Conservation (phyloP, 2,113 vertebrate genomes). For the Heptranchias perlo region DNA sequence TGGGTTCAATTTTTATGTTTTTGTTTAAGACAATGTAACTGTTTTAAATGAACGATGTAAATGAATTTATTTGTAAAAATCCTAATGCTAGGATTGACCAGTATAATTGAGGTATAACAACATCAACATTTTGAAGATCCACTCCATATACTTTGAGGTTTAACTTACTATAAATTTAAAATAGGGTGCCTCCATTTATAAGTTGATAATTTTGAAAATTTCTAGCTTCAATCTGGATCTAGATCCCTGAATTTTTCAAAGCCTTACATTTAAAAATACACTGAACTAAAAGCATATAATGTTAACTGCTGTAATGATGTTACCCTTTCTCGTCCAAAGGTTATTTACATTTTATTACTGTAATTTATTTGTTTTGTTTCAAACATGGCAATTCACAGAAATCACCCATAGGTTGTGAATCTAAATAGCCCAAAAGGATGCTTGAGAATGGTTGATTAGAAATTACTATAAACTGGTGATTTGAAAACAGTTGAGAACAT, state of each 20-base stretch:
- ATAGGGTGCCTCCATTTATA: too few species aligned
- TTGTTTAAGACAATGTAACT: not conserved
- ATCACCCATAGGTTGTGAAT: not conserved
- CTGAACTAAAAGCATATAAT: not conserved
- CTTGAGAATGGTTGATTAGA: not conserved
- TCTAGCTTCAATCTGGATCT: not conserved
- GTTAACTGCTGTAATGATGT: not conserved
- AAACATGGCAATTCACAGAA: not conserved
- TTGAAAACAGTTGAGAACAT: not conserved
- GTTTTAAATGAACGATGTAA: not conserved
- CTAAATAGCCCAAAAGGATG: not conserved
- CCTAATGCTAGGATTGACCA: not conserved
- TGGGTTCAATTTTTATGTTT: not conserved
- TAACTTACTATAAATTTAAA: not conserved
- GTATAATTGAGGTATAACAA: not conserved
- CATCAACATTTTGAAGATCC: not conserved
- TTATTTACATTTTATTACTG: conserved; percentile 28
- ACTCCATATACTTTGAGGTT: not conserved
- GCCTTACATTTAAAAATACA: not conserved
- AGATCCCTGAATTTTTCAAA: not conserved
- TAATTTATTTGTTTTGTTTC: not conserved
- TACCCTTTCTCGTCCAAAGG: not conserved
- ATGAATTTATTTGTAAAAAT: not conserved
- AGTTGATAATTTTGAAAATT: not conserved
- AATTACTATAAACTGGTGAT: not conserved